Conservation (phyloP, 2,113 vertebrate genomes). For the Apus apus region DNA sequence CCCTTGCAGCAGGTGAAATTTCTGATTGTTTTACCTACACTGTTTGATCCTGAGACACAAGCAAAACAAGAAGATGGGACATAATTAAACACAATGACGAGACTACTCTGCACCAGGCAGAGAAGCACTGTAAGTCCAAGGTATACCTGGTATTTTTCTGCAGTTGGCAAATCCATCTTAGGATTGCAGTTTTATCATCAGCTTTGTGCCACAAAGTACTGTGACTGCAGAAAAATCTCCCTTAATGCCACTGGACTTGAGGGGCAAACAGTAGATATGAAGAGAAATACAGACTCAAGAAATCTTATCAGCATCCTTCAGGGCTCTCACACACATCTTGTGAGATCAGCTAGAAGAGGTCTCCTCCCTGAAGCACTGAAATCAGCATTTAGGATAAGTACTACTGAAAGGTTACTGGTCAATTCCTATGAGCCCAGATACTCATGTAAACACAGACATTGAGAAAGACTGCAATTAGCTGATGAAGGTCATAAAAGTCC, state of each 20-base stretch:
- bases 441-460: background rate
- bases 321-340: background rate
- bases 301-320: background rate
- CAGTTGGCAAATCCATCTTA: background rate
- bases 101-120: background rate
- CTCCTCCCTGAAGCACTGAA: background rate
- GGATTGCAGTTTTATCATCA: background rate
- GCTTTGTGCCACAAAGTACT: fast-evolving
- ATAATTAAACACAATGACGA: background rate
- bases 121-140: background rate
- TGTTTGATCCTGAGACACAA: background rate
- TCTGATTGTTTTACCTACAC: background rate
- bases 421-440: background rate
- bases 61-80: background rate
- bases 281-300: background rate
- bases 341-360: background rate
- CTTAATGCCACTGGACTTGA: background rate
- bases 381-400: background rate
- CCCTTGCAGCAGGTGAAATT: background rate
- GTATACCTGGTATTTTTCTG: background rate
- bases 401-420: background rate
- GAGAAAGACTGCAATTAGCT: background rate
- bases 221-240: background rate
- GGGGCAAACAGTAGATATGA: background rate
- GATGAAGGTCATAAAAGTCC: background rate